These are phyloP conservation scores for Antheraea assamensis DNA, from an alignment of 2,888 invertebrate genomes.

Conservation along the genomic window DNA sequence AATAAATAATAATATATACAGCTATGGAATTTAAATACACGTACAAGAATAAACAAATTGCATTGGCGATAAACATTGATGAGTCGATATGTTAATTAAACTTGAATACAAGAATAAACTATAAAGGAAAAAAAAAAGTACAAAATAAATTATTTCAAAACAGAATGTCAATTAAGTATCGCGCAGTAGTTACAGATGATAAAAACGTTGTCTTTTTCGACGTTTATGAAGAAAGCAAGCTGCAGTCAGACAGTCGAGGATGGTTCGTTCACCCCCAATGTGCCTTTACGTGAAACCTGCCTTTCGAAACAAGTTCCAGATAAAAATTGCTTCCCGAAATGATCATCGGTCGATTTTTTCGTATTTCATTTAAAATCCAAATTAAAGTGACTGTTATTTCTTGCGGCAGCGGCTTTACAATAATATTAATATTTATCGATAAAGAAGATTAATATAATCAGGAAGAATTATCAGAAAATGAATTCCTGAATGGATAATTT, in stretches of 20 bases:
- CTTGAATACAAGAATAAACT: too few species aligned
- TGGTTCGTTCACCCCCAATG: neutral
- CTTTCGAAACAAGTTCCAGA: neutral
- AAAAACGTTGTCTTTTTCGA: neutral
- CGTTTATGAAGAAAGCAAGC: neutral
- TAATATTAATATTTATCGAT: neutral
- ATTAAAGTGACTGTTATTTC: neutral
- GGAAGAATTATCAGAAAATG: neutral
- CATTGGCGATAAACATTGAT: too few species aligned
- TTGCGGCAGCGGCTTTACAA: neutral
- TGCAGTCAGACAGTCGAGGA: neutral
- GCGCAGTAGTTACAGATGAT: neutral
- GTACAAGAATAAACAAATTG: too few species aligned
- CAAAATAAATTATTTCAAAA: too few species aligned
- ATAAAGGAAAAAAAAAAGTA: too few species aligned
- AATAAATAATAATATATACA: too few species aligned
- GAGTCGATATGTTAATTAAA: too few species aligned
- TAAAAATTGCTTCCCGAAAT: neutral
- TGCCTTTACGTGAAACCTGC: neutral
- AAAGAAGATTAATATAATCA: neutral
- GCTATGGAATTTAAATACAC: too few species aligned
- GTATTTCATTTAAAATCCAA: neutral
- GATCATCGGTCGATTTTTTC: neutral
- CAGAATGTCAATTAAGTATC: neutral
- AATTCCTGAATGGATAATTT: neutral